phyloP scores from a whole-genome alignment of 2,797 vertebrate genomes.

The Lepus townsendii region DNA sequence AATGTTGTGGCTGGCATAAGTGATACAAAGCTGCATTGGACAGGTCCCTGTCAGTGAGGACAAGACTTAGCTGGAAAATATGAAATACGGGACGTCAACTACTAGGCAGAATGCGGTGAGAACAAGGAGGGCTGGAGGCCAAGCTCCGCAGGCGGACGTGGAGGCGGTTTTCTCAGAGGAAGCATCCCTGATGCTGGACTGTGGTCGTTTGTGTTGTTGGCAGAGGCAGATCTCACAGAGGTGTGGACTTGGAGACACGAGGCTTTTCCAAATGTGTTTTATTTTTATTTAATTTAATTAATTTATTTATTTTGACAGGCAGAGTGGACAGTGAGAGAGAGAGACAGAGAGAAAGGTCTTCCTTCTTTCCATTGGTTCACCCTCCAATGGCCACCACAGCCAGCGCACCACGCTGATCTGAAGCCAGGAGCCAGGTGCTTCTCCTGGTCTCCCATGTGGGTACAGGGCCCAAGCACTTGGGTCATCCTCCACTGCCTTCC shows the following conservation, averaged over 20 bases:
- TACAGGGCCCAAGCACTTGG: no score
- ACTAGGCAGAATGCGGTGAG: not conserved
- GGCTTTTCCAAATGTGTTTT: not conserved
- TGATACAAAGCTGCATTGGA: not conserved
- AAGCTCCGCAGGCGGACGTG: not conserved
- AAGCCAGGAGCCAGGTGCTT: no score
- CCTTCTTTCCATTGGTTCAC: no score
- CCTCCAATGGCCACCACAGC: no score
- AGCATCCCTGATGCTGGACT: not conserved
- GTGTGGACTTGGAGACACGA: not conserved
- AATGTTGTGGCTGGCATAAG: not conserved
- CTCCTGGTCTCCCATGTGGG: no score
- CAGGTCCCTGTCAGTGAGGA: not conserved
- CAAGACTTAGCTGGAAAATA: not conserved
- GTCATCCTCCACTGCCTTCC: no score
- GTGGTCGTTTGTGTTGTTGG: not conserved
- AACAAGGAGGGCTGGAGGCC: not conserved
- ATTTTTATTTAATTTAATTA: not conserved
- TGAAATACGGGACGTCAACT: not conserved
- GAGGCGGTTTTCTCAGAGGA: not conserved
- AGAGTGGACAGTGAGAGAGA: no score
- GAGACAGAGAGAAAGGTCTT: no score
- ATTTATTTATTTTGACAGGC: no score
- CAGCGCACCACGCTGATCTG: no score
- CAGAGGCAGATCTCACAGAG: not conserved